Base-by-base conservation (phyloP, 2,888 invertebrate species). In the Xanthostigma xanthostigma region DNA sequence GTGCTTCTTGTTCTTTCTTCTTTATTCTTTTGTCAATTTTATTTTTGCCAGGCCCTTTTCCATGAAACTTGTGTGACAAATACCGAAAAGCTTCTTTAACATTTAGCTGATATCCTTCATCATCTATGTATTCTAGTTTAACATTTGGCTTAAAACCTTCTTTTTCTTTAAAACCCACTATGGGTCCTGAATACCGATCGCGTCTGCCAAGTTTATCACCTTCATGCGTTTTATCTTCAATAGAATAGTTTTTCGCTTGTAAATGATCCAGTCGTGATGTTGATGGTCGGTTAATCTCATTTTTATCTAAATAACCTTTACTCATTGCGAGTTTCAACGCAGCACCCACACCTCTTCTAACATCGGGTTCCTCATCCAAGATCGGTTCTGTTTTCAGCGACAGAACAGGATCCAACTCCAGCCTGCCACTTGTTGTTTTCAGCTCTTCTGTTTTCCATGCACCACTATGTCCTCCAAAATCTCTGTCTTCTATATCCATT, bases 31-130 rank as follows among this genome's bases (percentile, higher is more conserved):
- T 98, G 69, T 98, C 97, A 58, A 84, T 81, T 71, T 98, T 98
- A 72, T 94, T 96, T 69, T 98, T 98, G 48, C 98, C 97, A 14
- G 97, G 95, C 2, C 95, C 95, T 72, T 98, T 97, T 46, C 98
- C 98, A 71, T 98, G 98, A 73, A 98, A 98, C 71, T 96, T 94
- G 68, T 96, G 97, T 27, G 93, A 94, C 48, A 97, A 74, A 72
- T 93, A 91, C 55, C 90, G 76, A 71, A 96, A 97, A 44, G 98
- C 97, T 72, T 98, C 97, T 69, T 98, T 98, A 49, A 88, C 83
- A 60, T 85, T 87, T 51, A 98, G 76, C 57, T 88, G 77, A 49
- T 91, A 84, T 0, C 98, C 98, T 61, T 89, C 88, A 63, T 96
- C 95, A 69, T 98, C 97, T 55, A 93, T 91, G 66, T 99, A 99